Base-by-base conservation (phyloP, 2,888 invertebrate species). In the Netelia fuscicornis region DNA sequence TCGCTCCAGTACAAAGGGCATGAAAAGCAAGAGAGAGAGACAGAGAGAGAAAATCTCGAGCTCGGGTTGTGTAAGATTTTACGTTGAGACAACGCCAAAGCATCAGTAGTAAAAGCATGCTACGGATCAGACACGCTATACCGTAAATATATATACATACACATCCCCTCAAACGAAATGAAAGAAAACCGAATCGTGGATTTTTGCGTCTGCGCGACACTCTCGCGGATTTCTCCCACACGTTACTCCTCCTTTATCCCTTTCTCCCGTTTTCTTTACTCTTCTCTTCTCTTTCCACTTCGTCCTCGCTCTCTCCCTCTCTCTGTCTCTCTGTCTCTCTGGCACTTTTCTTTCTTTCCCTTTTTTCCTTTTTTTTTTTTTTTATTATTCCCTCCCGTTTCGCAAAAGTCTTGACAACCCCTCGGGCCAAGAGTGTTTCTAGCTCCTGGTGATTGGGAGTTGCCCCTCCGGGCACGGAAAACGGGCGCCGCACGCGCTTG, bases 401-500 rank as follows among this genome's bases (percentile, higher is more conserved):
- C 85, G 75, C 67, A 83, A 87, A 88, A 88, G 88, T 88, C 88
- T 89, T 89, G 89, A 88, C 89, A 88, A 88, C 86, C 88, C 89
- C 88, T 87, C 81, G 83, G 87, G 89, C 87, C 81, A 90, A 90
- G 90, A 90, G 89, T 88, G 88, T 89, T 92, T 91, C 92, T 91
- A 92, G 93, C 93, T 93, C 89, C 92, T 92, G 93, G 93, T 93
- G 93, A 93, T 93, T 93, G 93, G 93, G 92, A 93, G 93, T 92
- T 92, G 92, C 91, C 91, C 92, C 92, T 92, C 91, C 90, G 91
- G 93, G 90, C 89, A 89, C 90, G 90, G 90, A 89, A 89, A 87
- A 88, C 86, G 89, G 87, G 84, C 81, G 74, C 20, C 82, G 85
- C 85, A 83, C 79, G 90, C 92, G 92, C 92, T 90, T 91, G 93